phyloP scores from a whole-genome alignment of 1,140 invertebrate species.

The Cotesia glomerata region DNA sequence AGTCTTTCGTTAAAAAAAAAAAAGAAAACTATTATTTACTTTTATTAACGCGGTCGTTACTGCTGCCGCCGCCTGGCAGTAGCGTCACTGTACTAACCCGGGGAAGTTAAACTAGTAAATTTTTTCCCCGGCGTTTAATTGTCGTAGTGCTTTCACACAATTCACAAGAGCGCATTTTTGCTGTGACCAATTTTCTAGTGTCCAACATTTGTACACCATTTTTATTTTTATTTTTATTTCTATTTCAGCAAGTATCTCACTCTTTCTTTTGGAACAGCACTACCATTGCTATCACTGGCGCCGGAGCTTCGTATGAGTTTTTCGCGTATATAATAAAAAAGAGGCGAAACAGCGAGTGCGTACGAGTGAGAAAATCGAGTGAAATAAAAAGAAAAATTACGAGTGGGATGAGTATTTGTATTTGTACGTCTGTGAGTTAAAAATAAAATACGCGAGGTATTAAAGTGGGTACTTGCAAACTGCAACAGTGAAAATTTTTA shows the following conservation, averaged over 20 bases:
- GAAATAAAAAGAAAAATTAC: no score
- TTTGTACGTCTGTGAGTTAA: neutral
- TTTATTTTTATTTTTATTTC: neutral
- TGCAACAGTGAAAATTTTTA: constrained; percentile 13
- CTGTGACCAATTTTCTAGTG: neutral
- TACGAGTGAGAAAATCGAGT: no score
- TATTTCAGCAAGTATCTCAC: neutral
- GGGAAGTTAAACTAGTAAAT: no score
- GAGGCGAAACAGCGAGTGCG: no score
- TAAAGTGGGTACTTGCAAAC: neutral
- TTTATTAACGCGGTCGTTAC: neutral
- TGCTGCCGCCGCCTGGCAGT: no score
- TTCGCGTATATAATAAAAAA: no score
- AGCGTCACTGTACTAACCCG: no score
- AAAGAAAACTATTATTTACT: neutral
- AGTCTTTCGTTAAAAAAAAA: neutral
- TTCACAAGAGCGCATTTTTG: neutral
- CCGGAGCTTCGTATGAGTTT: no score
- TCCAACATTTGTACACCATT: neutral
- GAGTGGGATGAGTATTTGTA: neutral
- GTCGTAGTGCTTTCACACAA: no score
- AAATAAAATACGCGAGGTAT: neutral
- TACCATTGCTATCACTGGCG: no score
- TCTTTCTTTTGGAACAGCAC: no score
- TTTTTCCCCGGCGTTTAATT: no score